Evolutionary conservation across 1,140 invertebrate genomes (phyloP).

Genomic region (Bombus pyrosoma): DNA sequence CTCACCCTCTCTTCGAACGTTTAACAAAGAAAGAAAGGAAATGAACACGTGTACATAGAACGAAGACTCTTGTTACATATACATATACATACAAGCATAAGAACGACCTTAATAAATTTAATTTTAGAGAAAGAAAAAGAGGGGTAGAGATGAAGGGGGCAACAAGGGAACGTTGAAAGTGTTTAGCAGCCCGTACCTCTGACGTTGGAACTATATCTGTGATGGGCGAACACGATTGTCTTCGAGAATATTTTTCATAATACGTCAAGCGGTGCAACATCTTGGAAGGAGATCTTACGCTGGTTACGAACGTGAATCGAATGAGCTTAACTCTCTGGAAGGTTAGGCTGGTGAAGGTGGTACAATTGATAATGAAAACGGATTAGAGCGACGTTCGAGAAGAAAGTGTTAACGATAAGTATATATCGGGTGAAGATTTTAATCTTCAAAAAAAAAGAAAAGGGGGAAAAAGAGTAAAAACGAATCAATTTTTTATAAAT

Average conservation of each 20-base stretch:
- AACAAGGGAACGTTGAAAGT: conserved; percentile 49
- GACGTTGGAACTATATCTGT: conserved; percentile 67
- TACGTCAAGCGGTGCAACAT: conserved; percentile 26
- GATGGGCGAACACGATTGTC: conserved; percentile 57
- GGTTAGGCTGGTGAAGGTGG: background rate
- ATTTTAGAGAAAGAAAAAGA: conserved; percentile 46
- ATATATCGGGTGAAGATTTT: conserved; percentile 6
- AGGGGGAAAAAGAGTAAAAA: conserved; percentile 10
- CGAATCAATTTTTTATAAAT: conserved; percentile 71
- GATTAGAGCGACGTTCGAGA: conserved; percentile 16
- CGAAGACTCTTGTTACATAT: conserved; percentile 75
- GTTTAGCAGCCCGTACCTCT: conserved; percentile 49
- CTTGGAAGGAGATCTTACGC: background rate
- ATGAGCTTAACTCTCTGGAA: conserved; percentile 42
- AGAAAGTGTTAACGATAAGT: conserved; percentile 63
- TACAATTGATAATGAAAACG: background rate
- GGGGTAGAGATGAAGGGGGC: background rate
- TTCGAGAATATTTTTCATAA: conserved; percentile 66
- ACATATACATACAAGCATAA: conserved; percentile 66
- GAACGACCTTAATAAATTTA: conserved; percentile 65
- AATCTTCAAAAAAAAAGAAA: background rate
- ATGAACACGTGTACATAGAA: conserved; percentile 70
- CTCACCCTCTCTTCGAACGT: conserved; percentile 7
- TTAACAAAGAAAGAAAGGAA: conserved; percentile 4
- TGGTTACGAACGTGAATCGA: conserved; percentile 25